Base-by-base conservation (phyloP, 2,113 vertebrate genomes). In the Pleuronectes platessa region DNA sequence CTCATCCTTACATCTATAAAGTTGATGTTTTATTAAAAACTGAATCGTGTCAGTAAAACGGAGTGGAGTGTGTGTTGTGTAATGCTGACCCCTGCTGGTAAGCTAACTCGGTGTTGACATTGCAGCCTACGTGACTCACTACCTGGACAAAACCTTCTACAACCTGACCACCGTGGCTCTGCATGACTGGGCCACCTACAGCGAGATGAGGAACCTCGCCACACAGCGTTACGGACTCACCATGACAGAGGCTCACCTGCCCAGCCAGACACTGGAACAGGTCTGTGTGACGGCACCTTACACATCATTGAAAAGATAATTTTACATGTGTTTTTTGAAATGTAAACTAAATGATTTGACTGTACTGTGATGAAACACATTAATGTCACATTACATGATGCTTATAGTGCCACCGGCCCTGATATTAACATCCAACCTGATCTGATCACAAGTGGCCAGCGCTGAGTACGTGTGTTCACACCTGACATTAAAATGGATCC, bases 141-240 rank as follows among this genome's bases (percentile, higher is more conserved):
- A 99, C 83, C 91, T 99, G 92, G 98, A 99, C 82, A 98, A 98
- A 94, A 99, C 97, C 0, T 99, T 99, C 93, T 99, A 99, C 93
- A 99, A 99, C 86, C 91, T 99, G 71, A 99, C 97, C 0, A 99
- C 98, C 0, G 98, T 99, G 23, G 98, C 98, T 78, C 96, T 99
- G 71, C 98, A 99, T 12, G 98, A 99, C 89, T 99, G 98, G 98
- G 98, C 98, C 86, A 99, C 98, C 11, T 99, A 99, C 85, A 99
- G 98, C 24, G 98, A 99, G 92, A 99, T 99, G 98, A 96, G 98
- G 68, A 99, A 98, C 87, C 90, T 99, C 8, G 98, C 98, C 26
- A 97, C 96, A 0, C 98, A 99, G 53, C 97, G 97, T 65, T 99
- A 99, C 5, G 97, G 97, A 20, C 94, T 99, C 14, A 93, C 89